Conservation (phyloP, 2,113 vertebrate species). For the Eclectus roratus region DNA sequence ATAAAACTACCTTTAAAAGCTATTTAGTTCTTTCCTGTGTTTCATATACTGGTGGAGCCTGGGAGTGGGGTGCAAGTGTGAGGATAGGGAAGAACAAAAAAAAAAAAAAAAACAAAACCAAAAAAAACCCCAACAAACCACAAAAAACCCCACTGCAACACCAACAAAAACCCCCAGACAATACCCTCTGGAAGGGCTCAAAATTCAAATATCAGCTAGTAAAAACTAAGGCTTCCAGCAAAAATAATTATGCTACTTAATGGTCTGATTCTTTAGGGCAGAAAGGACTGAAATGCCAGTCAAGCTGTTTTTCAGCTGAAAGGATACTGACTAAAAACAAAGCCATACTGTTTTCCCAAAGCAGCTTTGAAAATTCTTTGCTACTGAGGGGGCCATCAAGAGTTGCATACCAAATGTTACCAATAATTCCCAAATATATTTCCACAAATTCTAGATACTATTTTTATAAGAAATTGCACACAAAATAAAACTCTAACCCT, state of each 20-base stretch:
- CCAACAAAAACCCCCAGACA: neutral
- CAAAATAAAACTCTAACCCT: neutral
- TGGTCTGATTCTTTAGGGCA: neutral
- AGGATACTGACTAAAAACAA: constrained; percentile 2
- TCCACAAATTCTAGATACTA: neutral
- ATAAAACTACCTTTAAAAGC: neutral
- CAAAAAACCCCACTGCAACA: neutral
- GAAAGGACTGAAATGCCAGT: neutral
- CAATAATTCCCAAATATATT: neutral
- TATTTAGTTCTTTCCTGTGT: neutral
- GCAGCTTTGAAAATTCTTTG: constrained; percentile 10
- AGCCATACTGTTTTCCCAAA: neutral
- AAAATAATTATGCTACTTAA: neutral
- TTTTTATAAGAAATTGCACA: neutral
- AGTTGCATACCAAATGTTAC: neutral
- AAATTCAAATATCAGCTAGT: neutral
- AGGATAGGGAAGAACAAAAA: neutral
- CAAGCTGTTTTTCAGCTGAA: neutral
- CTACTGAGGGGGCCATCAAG: neutral
- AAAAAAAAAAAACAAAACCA: neutral
- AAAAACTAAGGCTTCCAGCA: neutral
- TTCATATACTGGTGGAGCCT: neutral
- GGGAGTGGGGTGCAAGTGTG: neutral
- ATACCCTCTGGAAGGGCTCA: neutral
- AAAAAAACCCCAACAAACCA: neutral